phyloP scores from a whole-genome alignment of 2,797 vertebrate genomes.

The Urophycis tenuis region DNA sequence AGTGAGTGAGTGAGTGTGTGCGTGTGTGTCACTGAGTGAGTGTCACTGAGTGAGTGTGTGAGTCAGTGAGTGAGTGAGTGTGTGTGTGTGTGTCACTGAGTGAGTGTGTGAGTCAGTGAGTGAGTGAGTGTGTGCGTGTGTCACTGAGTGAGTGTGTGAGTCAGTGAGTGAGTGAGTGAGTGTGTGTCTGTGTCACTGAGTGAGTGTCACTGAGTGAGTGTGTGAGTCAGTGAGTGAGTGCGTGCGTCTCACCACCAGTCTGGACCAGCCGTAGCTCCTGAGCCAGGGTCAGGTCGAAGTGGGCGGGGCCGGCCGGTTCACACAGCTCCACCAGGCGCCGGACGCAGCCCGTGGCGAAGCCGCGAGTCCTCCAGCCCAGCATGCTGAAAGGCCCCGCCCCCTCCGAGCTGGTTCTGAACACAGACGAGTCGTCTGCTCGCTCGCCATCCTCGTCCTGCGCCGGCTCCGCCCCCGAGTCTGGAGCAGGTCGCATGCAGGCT shows the following conservation, averaged over 20 bases:
- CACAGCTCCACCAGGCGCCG: constrained; percentile 83
- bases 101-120: too few species aligned
- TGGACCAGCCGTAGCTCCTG: constrained; percentile 63
- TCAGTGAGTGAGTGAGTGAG: background rate
- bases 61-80: too few species aligned
- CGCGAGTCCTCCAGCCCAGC: constrained; percentile 83
- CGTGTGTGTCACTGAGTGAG: too few species aligned
- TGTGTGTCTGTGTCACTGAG: background rate
- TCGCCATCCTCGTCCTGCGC: constrained; percentile 73
- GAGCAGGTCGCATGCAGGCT: background rate
- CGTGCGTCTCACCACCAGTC: background rate
- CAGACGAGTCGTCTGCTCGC: constrained; percentile 75
- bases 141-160: too few species aligned
- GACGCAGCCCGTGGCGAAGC: constrained; percentile 84
- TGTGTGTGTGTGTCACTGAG: too few species aligned
- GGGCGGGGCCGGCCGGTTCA: constrained; percentile 44
- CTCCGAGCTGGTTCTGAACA: constrained; percentile 69
- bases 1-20: too few species aligned
- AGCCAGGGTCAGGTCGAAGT: constrained; percentile 66
- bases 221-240: background rate
- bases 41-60: too few species aligned
- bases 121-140: too few species aligned
- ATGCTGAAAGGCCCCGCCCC: constrained; percentile 71
- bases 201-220: too few species aligned
- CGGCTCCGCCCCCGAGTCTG: constrained; percentile 74